Base-by-base conservation (phyloP, 2,888 invertebrate genomes). In the Brenthis daphne region DNA sequence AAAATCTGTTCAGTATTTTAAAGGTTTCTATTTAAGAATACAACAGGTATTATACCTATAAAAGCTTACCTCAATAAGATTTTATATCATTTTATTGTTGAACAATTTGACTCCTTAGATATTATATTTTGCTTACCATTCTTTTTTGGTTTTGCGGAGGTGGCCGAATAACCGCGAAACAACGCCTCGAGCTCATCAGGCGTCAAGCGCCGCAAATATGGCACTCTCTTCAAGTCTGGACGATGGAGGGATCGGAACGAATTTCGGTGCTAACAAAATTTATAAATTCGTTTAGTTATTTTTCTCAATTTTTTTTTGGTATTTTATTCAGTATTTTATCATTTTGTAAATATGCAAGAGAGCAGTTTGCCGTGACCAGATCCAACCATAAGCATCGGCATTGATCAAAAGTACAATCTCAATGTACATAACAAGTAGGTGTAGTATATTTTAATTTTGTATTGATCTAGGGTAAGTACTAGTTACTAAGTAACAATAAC, bases 201-300 rank as follows among this genome's bases (percentile, higher is more conserved):
- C 2, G 85, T 84, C 87, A 92, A 85, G 48, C 89, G 86, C 16
- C 91, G 87, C 29, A 92, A 80, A 72, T 89, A 90, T 33, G 91
- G 89, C 16, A 92, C 91, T 20, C 92, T 83, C 72, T 90, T 91
- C 70, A 92, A 77, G 72, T 92, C 92, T 1, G 92, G 92, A 47
- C 92, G 87, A 76, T 92, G 92, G 2, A 92, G 87, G 68, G 88
- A 79, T 51, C 92, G 86, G 77, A 91, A 92, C 3, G 92, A 92
- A 77, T 92, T 92, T 68, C 92, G 88, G 76, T 89, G 89, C 92
- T 92, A 50, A 47, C 37, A 55, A 47, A 13, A 14, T 14, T 53
- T 5, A n/a, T 51, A n/a, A 51, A 37, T 37, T 11, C 8, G 2
- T 43, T 43, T 43, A 43, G 37, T 43, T 29, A 29, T 29, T 29